Evolutionary conservation across 2,797 vertebrate genomes (phyloP).

Genomic region (Pipistrellus nathusii): DNA sequence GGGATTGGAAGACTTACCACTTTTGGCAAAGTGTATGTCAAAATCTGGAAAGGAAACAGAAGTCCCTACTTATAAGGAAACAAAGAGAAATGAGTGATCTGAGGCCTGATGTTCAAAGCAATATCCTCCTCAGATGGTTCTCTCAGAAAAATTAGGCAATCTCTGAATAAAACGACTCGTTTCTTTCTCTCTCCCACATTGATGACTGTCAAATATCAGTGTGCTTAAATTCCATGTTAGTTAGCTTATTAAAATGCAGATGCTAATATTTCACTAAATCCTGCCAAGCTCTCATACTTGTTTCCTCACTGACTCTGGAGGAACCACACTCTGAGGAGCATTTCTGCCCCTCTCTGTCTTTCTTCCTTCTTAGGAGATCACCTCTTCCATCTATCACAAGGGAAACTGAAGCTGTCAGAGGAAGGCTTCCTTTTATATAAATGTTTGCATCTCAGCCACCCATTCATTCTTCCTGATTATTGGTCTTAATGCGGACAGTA

Average conservation of each 20-base stretch:
- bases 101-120: constrained; percentile 12
- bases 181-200: not conserved
- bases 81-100: constrained; percentile 21
- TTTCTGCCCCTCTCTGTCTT: not conserved
- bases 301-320: not conserved
- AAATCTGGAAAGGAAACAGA: constrained; percentile 21
- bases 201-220: not conserved
- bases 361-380: not conserved
- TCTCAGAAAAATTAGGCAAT: constrained; percentile 36
- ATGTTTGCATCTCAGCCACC: not conserved
- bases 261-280: not conserved
- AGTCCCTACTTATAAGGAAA: constrained; percentile 19
- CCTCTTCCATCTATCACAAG: not conserved
- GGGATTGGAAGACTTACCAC: not conserved
- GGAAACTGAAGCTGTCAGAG: not conserved
- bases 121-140: constrained; percentile 36
- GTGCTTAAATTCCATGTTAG: not conserved
- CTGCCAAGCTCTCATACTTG: not conserved
- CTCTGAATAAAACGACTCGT: constrained; percentile 1
- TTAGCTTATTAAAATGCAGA: not conserved
- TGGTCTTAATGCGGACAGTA: not conserved
- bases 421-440: not conserved
- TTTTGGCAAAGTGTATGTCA: not conserved
- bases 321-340: not conserved
- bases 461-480: not conserved